Base-by-base conservation (phyloP, 2,888 invertebrate species). In the Scrobipalpa costella region DNA sequence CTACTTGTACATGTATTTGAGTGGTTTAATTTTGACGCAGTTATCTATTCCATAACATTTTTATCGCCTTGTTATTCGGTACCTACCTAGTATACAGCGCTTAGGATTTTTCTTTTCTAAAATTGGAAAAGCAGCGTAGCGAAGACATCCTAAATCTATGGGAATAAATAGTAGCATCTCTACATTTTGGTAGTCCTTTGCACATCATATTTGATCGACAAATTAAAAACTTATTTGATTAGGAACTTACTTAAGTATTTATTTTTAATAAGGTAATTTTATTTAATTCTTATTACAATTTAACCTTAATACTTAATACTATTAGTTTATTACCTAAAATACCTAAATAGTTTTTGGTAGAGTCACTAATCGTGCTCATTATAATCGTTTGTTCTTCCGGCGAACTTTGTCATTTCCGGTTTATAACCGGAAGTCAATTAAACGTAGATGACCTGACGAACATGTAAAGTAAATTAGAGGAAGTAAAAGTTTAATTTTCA, bases 1-100 rank as follows among this genome's bases (percentile, higher is more conserved):
- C 57, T 57, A 8, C 3, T 11, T 50, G 11, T 7, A 19, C 15
- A 52, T 11, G 13, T 33, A 55, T n/a, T 34, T 17, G 38, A 33
- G 60, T 55, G 47, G 57, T 59, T 40, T 59, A 62, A 21, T 57
- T 57, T 36, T 15, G 34, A 36, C 36, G 57, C 36, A 59, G 21
- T 38, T 57, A 57, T 38, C 36, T 57, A 57, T 57, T 57, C 15
- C 50, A 21, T 17, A 17, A 17, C 21, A 11, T 17, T 40, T n/a
- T 40, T n/a, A 40, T 40, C n/a, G n/a, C n/a, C n/a, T n/a, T n/a
- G n/a, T n/a, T n/a, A n/a, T n/a, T n/a, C n/a, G n/a, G n/a, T n/a
- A n/a, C n/a, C n/a, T n/a, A n/a, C n/a, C n/a, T n/a, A n/a, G n/a
- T n/a, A n/a, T n/a, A n/a, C n/a, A n/a, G n/a, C n/a, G n/a, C n/a